Conservation (phyloP, 2,113 vertebrate species). For the Pogona vitticeps region DNA sequence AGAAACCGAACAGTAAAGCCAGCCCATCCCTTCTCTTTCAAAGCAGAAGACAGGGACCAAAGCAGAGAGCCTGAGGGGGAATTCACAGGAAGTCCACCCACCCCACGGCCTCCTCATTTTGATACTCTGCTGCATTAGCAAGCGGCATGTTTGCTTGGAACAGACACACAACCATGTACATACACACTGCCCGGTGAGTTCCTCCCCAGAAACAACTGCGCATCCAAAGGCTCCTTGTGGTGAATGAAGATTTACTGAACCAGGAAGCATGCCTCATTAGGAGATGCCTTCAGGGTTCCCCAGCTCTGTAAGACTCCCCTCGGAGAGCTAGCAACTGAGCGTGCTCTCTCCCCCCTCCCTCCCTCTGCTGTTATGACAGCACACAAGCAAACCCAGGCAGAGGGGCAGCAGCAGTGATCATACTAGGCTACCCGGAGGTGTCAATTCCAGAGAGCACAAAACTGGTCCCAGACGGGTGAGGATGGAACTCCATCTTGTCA, state of each 20-base stretch:
- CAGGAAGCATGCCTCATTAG: constrained; percentile 2
- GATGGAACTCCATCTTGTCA: constrained; percentile 32
- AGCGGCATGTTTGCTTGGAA: background rate
- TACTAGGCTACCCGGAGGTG: background rate
- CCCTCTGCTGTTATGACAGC: background rate
- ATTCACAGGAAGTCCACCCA: background rate
- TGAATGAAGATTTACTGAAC: background rate
- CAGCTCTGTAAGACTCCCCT: background rate
- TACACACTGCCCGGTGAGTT: background rate
- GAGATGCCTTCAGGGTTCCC: background rate
- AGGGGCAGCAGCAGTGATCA: background rate
- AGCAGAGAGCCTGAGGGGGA: background rate
- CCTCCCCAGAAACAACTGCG: background rate
- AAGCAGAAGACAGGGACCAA: background rate
- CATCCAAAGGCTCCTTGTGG: background rate
- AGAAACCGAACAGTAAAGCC: background rate
- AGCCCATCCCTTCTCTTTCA: background rate
- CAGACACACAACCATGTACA: background rate
- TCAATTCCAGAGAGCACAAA: background rate
- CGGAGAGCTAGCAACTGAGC: background rate
- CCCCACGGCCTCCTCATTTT: background rate
- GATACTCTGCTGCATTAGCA: background rate
- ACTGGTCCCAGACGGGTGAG: background rate
- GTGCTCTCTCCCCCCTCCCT: background rate
- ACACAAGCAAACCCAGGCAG: background rate